Evolutionary conservation across 2,113 vertebrate genomes (phyloP).

Genomic region (Dryoscopus gambensis): DNA sequence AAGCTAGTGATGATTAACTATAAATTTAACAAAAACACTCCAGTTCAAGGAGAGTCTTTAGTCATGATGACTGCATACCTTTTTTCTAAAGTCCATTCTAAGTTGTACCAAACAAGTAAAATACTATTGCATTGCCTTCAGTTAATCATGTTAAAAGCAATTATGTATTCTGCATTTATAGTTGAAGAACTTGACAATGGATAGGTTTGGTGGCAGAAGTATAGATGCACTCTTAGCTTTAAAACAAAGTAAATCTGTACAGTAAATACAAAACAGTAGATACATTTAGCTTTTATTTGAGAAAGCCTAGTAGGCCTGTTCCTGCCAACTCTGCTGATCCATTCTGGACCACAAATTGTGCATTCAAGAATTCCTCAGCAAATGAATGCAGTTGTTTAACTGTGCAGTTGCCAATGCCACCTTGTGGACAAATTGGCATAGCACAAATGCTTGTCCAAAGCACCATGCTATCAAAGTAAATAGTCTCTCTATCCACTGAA

Average conservation of each 20-base stretch:
- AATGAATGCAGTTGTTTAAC: background rate
- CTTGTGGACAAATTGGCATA: slow-evolving; percentile 24
- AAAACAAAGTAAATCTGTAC: background rate
- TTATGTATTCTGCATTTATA: background rate
- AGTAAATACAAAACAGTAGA: background rate
- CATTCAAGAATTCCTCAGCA: background rate
- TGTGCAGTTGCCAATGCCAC: slow-evolving; percentile 21
- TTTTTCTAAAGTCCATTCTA: background rate
- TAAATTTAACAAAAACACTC: background rate
- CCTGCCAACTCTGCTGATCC: background rate
- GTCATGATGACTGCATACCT: background rate
- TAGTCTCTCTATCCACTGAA: background rate
- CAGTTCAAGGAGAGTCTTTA: background rate
- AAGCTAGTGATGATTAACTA: background rate
- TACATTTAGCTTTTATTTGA: background rate
- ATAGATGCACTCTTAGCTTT: background rate
- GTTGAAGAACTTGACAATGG: background rate
- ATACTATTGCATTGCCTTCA: background rate
- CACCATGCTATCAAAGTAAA: background rate
- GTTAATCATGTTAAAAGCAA: background rate
- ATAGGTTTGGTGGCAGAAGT: background rate
- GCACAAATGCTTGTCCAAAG: background rate
- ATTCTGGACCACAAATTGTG: background rate
- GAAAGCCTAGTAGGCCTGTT: background rate
- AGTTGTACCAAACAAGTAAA: background rate